A percentile compares a stretch with the other conserved stretches of the same genome.
Conservation (phyloP, 2,113 vertebrate species). For the Mionectes macconnelli region DNA sequence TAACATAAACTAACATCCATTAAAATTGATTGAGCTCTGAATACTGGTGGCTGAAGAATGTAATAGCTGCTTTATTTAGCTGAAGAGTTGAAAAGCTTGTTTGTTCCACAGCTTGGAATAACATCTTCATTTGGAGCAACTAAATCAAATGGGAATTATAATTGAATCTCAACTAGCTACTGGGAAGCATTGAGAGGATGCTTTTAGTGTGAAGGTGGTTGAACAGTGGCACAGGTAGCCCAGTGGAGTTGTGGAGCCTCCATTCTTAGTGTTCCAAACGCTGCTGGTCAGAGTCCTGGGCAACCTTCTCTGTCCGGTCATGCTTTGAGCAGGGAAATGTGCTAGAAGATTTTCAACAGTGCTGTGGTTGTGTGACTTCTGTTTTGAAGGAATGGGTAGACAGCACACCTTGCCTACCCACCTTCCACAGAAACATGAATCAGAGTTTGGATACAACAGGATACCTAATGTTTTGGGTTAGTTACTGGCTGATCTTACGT, state of each 20-base stretch:
- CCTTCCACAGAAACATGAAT: accelerated
- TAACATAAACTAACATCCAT: neutral
- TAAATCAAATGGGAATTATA: neutral
- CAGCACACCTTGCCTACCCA: neutral
- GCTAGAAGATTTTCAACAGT: neutral
- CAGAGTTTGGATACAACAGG: neutral
- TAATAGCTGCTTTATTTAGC: neutral
- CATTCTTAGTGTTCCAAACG: neutral
- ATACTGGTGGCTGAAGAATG: neutral
- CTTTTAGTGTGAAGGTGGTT: neutral
- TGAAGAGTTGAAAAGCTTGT: neutral
- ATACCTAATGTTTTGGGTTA: neutral
- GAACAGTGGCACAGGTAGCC: accelerated
- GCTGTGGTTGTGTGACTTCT: neutral
- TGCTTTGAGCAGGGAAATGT: neutral
- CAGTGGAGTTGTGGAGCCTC: neutral
- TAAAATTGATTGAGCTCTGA: neutral
- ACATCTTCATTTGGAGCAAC: neutral
- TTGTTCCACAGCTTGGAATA: neutral
- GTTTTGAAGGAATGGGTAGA: neutral
- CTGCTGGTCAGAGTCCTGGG: neutral
- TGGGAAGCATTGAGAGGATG: neutral
- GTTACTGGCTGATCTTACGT: neutral
- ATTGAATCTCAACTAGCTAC: neutral
- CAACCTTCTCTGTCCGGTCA: neutral